Conservation (phyloP, 2,888 invertebrate genomes). For the Andrena flavipes region DNA sequence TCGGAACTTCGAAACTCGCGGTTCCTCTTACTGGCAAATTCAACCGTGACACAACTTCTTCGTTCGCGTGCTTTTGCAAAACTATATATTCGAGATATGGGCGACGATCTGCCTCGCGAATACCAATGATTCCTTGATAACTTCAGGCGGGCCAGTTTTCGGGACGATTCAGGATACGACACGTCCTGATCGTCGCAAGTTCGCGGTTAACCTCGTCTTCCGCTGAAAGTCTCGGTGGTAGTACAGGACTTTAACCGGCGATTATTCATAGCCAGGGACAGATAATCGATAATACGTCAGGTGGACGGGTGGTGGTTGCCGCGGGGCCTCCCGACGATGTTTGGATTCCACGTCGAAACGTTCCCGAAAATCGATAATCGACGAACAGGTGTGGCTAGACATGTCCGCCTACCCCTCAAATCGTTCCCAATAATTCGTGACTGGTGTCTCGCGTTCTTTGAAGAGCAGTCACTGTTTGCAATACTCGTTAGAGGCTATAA, state of each 20-base stretch:
- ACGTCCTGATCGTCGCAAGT: conserved; percentile 51
- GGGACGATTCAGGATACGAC: conserved; percentile 33
- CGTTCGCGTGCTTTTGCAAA: not conserved
- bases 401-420: conserved; percentile 55
- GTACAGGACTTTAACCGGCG: conserved; percentile 63
- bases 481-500: conserved; percentile 28
- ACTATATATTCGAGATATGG: conserved; percentile 1
- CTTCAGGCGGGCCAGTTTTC: conserved; percentile 18
- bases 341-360: conserved; percentile 71
- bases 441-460: conserved; percentile 51
- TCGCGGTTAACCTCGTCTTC: conserved; percentile 65
- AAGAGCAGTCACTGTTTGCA: conserved; percentile 38
- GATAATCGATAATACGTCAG: conserved; percentile 74
- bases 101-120: conserved; percentile 3
- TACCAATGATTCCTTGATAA: conserved; percentile 14
- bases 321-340: conserved; percentile 71
- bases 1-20: not conserved
- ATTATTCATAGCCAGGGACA: conserved; percentile 73
- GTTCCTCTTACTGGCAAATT: not conserved
- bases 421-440: conserved; percentile 60
- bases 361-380: conserved; percentile 72
- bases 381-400: conserved; percentile 70
- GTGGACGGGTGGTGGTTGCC: conserved; percentile 68
- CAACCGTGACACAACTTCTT: not conserved
- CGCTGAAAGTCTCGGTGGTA: conserved; percentile 67